Evolutionary conservation across 2,888 invertebrate genomes (phyloP), one percentile per base, ranked within the genome.

Genomic region (Eilema griseolum): DNA sequence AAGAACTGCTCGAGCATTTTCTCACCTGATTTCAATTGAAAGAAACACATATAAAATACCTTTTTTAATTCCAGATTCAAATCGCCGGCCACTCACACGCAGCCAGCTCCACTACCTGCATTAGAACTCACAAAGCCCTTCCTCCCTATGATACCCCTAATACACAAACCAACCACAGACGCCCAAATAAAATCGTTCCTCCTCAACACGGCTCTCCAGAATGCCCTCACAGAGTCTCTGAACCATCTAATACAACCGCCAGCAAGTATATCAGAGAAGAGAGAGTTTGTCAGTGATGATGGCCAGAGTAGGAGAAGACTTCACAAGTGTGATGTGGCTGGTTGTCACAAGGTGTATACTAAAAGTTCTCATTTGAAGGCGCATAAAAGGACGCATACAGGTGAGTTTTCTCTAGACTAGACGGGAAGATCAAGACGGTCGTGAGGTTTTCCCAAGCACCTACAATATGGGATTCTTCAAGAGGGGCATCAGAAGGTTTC

Each of bases 291-390:
- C 0, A 83, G 76, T 57, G 85, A 86, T 3, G 89, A 89, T 71
- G 90, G 74, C 67, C 96, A 95, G 70, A 93, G 95, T 73, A 96
- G 97, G 87, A 96, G 98, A 85, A 97, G 98, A 89, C 96, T 98
- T 46, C 98, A 98, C 93, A 97, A 98, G 86, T 98, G 98, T 91
- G 98, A 98, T 88, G 98, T 98, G 23, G 97, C 96, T 24, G 98
- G 98, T 33, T 98, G 98, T 93, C 97, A 98, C 90, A 98, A 98
- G 92, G 98, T 98, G 64, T 98, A 98, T 90, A 98, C 98, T 70
- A 98, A 98, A 90, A 98, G 98, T 89, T 98, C 98, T 46, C 98
- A 98, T 91, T 96, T 98, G 70, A 98, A 98, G 88, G 98, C 98
- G 20, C 98, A 98, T 93, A 98, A 98, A 89, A 95, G 98, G 82